Base-by-base conservation (phyloP, 2,113 vertebrate genomes). In the Beaufortia kweichowensis region DNA sequence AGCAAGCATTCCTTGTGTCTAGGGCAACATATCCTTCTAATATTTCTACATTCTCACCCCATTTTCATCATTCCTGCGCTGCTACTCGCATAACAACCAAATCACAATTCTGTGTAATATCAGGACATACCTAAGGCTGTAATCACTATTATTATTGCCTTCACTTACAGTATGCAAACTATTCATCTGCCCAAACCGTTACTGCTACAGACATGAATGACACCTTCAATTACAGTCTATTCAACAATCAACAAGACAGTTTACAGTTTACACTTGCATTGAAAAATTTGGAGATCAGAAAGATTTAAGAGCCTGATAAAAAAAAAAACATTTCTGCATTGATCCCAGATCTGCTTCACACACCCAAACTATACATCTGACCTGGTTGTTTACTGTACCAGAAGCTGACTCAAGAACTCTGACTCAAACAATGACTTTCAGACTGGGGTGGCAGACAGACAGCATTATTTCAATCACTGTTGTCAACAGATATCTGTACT, bases 371-470 rank as follows among this genome's bases (percentile, higher is more conserved):
- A 69, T 2, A 3, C 15, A 4, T 56, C 29, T 70, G 67, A 70
- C 48, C 67, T 35, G 67, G 29, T 70, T 41, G 68, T 31, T 41
- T 39, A 35, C 50, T 19, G 41, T 24, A 57, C 28, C 2, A 59
- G 26, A 29, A 17, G 68, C 33, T 70, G 67, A 70, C 50, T 70
- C 67, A 56, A 70, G 46, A n/a, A n/a, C 67, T 41, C 41, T 71
- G 53, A 71, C 31, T 71, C 68, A 41, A 31, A n/a, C n/a, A n/a
- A n/a, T n/a, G n/a, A n/a, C n/a, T n/a, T n/a, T n/a, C n/a, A n/a
- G 26, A 41, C 17, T 71, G 19, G 17, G 28, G 26, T 19, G 23
- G 65, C 19, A 77, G 64, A 76, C 31, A 56, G 62, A 33, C 53
- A 23, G 31, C 41, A 41, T 71, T 41, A 71, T 59, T 59, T 12